These are phyloP conservation scores for Stenodera caucasica DNA, from an alignment of 2,888 invertebrate species.

Conservation along the genomic window DNA sequence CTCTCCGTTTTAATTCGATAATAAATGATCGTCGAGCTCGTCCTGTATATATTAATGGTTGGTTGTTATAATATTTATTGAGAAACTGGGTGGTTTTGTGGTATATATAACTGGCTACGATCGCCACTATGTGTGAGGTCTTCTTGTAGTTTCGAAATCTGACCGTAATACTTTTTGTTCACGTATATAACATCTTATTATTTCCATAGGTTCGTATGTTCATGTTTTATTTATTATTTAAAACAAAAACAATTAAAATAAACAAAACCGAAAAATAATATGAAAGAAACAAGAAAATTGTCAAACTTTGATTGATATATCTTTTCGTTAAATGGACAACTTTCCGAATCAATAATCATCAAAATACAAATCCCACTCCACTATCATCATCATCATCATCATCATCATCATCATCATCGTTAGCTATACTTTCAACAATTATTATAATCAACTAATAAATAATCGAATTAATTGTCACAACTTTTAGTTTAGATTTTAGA, in stretches of 20 bases:
- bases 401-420: too few species aligned
- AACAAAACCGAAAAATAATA: too few species aligned
- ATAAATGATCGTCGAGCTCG: too few species aligned
- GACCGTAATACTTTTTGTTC: conserved; percentile 4
- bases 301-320: conserved; percentile 2
- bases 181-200: conserved; percentile 3
- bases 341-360: background rate
- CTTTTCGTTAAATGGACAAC: background rate
- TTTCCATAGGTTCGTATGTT: background rate
- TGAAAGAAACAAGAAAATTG: background rate
- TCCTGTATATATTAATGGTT: background rate
- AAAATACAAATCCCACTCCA: background rate
- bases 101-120: background rate
- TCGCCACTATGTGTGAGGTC: conserved; percentile 1
- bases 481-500: too few species aligned
- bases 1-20: too few species aligned
- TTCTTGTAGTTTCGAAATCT: background rate
- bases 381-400: too few species aligned
- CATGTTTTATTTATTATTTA: conserved; percentile 5
- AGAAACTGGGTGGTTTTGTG: conserved; percentile 5
- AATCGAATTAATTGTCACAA: too few species aligned
- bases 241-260: background rate
- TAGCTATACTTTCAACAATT: too few species aligned
- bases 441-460: too few species aligned
- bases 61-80: conserved; percentile 1